These are phyloP conservation scores for Pogonomyrmex barbatus DNA, from an alignment of 1,140 invertebrate genomes.

Conservation along the genomic window DNA sequence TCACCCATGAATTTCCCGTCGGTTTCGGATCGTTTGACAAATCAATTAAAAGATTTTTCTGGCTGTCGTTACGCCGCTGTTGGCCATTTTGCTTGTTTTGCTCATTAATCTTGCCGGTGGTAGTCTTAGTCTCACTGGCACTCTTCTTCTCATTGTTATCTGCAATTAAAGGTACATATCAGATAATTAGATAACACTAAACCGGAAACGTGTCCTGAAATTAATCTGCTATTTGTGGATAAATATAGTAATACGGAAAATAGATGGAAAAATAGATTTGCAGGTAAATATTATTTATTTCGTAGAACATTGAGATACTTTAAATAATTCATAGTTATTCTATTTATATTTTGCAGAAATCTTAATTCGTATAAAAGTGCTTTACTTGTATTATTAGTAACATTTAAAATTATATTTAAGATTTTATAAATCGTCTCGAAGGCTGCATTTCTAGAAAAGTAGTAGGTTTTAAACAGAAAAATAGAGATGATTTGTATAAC, in stretches of 20 bases:
- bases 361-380: not conserved
- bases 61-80: constrained; percentile 59
- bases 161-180: constrained; percentile 31
- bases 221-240: not conserved
- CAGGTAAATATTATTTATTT: not conserved
- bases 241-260: constrained; percentile 8
- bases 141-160: constrained; percentile 70
- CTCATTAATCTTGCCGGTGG: constrained; percentile 56
- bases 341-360: not conserved
- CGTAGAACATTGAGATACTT: not conserved
- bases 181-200: constrained; percentile 7
- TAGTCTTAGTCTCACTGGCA: constrained; percentile 45
- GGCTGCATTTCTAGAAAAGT: not conserved
- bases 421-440: not conserved
- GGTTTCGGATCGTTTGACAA: constrained; percentile 78
- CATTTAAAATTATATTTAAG: not conserved
- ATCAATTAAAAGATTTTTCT: constrained; percentile 82
- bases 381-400: not conserved
- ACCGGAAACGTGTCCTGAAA: not conserved
- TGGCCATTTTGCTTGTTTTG: constrained; percentile 66
- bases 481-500: not conserved
- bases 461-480: not conserved
- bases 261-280: not conserved
- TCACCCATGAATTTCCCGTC: constrained; percentile 81
- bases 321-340: constrained; percentile 8